Percentiles rank a stretch among this genome's conserved stretches.
Conservation (phyloP, 2,888 invertebrate genomes). For the Schizotus pectinicornis region DNA sequence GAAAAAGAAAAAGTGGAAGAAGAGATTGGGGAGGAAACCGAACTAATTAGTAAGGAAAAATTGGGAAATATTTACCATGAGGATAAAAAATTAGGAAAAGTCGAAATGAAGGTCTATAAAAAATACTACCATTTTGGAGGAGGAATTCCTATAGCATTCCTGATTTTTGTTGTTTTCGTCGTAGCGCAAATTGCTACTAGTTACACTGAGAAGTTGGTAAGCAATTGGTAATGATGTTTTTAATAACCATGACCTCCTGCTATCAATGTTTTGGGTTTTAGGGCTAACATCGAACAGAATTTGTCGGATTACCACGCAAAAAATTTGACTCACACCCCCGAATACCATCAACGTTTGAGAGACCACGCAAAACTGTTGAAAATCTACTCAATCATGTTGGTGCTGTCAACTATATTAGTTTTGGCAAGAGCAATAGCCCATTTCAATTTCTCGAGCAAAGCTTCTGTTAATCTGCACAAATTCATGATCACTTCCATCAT, state of each 20-base stretch:
- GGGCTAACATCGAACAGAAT: slow-evolving; percentile 12
- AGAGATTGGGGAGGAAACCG: neutral
- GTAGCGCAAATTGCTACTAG: slow-evolving; percentile 37
- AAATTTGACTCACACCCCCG: slow-evolving; percentile 18
- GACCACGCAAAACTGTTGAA: slow-evolving; percentile 14
- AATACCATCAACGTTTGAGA: slow-evolving; percentile 16
- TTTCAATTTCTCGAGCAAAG: slow-evolving; percentile 23
- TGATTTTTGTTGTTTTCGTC: slow-evolving; percentile 39
- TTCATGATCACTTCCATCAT: slow-evolving; percentile 75
- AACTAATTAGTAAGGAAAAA: slow-evolving; percentile 11
- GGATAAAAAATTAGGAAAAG: slow-evolving; percentile 40
- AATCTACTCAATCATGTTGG: slow-evolving; percentile 28
- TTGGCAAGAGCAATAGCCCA: slow-evolving; percentile 24
- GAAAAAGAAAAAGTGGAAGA: neutral
- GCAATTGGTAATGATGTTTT: slow-evolving; percentile 38
- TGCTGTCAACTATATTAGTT: slow-evolving; percentile 16
- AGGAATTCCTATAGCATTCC: slow-evolving; percentile 35
- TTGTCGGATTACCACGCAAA: slow-evolving; percentile 13
- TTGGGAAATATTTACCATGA: slow-evolving; percentile 42
- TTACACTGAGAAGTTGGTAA: slow-evolving; percentile 40
- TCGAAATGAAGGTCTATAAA: slow-evolving; percentile 41
- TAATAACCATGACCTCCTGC: slow-evolving; percentile 1
- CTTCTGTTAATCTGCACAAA: slow-evolving; percentile 61
- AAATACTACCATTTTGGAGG: slow-evolving; percentile 45
- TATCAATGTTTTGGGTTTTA: slow-evolving; percentile 6